A percentile compares a stretch with the other conserved stretches of the same genome.
These are phyloP conservation scores for Atrina japonica DNA, from an alignment of 2,888 invertebrate species.

Conservation along the genomic window DNA sequence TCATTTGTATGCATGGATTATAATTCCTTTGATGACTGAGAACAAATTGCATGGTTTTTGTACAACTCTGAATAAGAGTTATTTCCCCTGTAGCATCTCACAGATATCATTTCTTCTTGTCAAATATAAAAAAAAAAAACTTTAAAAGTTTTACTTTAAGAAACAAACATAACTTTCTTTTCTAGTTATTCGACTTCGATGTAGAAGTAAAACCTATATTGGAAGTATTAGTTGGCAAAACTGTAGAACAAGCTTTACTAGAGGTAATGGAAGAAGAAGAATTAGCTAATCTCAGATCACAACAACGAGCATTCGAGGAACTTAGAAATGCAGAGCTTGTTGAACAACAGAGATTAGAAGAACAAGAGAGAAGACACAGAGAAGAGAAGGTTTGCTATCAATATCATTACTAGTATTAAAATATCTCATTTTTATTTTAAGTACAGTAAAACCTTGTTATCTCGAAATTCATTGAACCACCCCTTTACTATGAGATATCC, in stretches of 20 bases:
- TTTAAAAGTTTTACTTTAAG: too few species aligned
- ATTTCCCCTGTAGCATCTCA: too few species aligned
- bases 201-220: constrained; percentile 93
- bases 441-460: too few species aligned
- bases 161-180: constrained; percentile 41
- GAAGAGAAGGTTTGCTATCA: constrained; percentile 77
- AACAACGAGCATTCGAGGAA: constrained; percentile 88
- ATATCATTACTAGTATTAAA: neutral
- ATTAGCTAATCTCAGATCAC: constrained; percentile 89
- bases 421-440: too few species aligned
- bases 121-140: too few species aligned
- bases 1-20: too few species aligned
- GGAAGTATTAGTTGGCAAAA: constrained; percentile 93
- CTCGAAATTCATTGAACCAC: too few species aligned
- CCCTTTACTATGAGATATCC: too few species aligned
- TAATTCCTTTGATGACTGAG: too few species aligned
- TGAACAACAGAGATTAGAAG: constrained; percentile 90
- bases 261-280: constrained; percentile 97
- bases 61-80: too few species aligned
- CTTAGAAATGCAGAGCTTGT: constrained; percentile 90
- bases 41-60: too few species aligned
- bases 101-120: too few species aligned
- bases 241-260: constrained; percentile 92
- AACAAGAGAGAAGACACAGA: constrained; percentile 85
- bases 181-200: constrained; percentile 94